Conservation (phyloP, 2,113 vertebrate species). For the Eurypyga helias region DNA sequence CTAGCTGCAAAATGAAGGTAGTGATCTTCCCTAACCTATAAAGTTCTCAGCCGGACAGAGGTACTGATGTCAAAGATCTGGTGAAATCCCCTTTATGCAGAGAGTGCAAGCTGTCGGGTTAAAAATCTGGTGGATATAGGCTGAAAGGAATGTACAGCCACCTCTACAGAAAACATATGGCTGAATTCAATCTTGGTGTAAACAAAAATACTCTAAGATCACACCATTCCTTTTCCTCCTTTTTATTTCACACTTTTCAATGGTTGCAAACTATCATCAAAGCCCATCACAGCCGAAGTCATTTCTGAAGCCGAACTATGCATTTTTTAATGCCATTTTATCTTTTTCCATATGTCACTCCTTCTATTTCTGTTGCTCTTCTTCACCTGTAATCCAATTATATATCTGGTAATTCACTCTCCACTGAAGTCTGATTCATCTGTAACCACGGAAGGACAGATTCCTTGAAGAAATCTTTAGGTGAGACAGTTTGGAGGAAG, state of each 20-base stretch:
- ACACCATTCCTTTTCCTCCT: slow-evolving; percentile 10
- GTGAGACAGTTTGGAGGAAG: not conserved
- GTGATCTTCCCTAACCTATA: not conserved
- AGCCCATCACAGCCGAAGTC: not conserved
- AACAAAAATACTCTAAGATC: slow-evolving; percentile 62
- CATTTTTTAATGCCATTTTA: slow-evolving; percentile 41
- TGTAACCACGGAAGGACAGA: slow-evolving; percentile 3
- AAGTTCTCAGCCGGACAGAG: not conserved
- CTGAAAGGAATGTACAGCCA: slow-evolving; percentile 5
- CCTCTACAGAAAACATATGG: slow-evolving; percentile 56
- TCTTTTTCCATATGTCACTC: slow-evolving; percentile 53
- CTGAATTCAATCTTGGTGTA: slow-evolving; percentile 44
- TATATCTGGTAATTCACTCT: slow-evolving; percentile 6
- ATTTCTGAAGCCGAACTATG: slow-evolving; percentile 41
- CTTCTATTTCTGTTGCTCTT: slow-evolving; percentile 48
- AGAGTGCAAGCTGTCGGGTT: not conserved
- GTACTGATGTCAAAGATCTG: not conserved
- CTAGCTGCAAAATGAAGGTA: not conserved
- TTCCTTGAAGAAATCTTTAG: not conserved
- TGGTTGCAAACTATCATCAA: slow-evolving; percentile 35
- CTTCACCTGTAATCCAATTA: slow-evolving; percentile 47
- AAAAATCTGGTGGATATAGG: not conserved
- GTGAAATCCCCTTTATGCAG: not conserved
- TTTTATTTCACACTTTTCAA: slow-evolving; percentile 56
- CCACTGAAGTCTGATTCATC: slow-evolving; percentile 35